phyloP scores from a whole-genome alignment of 2,113 vertebrate genomes.

The Scomber scombrus region DNA sequence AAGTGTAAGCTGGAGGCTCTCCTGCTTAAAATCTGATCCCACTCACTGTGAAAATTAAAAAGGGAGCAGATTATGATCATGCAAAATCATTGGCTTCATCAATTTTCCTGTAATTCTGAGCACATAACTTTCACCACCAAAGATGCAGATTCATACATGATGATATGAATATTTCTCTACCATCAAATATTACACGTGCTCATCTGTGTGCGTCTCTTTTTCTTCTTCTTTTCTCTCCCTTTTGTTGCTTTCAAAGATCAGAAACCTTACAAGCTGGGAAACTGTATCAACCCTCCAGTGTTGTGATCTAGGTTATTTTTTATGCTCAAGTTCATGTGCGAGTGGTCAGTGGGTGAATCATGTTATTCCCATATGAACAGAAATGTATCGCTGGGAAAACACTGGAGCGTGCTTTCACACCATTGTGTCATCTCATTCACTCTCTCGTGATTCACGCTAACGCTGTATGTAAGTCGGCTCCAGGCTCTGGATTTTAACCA shows the following conservation, averaged over 20 bases:
- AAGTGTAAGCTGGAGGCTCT: too few relatives aligned
- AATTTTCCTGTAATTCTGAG: too few relatives aligned
- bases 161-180: too few relatives aligned
- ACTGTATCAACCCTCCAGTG: not conserved
- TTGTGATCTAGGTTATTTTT: not conserved
- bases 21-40: too few relatives aligned
- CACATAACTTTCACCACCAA: too few relatives aligned
- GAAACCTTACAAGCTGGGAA: not conserved
- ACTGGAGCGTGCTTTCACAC: not conserved
- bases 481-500: not conserved
- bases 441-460: not conserved
- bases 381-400: not conserved
- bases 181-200: too few relatives aligned
- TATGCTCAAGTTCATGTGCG: not conserved
- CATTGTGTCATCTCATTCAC: not conserved
- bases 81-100: too few relatives aligned
- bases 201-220: too few relatives aligned
- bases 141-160: too few relatives aligned
- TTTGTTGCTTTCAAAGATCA: not conserved
- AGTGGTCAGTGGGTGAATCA: not conserved
- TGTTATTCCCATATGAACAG: not conserved
- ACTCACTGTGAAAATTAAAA: too few relatives aligned
- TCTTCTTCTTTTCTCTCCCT: not conserved
- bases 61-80: too few relatives aligned
- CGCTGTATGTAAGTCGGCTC: not conserved